Conservation (phyloP, 2,113 vertebrate species). For the Thermophis baileyi region DNA sequence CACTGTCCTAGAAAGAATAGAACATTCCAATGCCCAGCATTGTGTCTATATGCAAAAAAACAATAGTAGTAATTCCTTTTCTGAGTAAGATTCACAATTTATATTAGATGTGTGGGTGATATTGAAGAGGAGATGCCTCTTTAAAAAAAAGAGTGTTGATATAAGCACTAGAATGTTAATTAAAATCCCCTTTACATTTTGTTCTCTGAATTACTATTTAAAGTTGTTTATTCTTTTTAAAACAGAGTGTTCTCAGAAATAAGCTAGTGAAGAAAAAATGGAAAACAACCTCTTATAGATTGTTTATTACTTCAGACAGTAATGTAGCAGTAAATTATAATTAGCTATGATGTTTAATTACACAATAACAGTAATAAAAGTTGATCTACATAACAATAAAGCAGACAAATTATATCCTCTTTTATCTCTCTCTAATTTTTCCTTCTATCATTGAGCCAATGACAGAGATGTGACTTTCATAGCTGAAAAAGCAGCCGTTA, state of each 20-base stretch:
- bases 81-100: background rate
- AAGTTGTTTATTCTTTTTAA: slow-evolving; percentile 2
- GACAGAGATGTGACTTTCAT: slow-evolving; percentile 15
- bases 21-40: background rate
- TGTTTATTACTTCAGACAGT: slow-evolving; percentile 24
- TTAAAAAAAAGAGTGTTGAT: background rate
- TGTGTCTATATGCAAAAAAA: background rate
- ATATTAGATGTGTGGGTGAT: background rate
- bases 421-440: slow-evolving; percentile 16
- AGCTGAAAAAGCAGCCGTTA: slow-evolving; percentile 10
- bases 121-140: background rate
- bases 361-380: slow-evolving; percentile 35
- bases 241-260: slow-evolving; percentile 12
- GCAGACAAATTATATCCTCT: slow-evolving; percentile 7
- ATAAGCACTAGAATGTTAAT: background rate
- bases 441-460: background rate
- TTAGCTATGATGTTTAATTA: slow-evolving; percentile 51
- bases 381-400: slow-evolving; percentile 45
- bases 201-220: background rate
- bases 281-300: slow-evolving; percentile 25
- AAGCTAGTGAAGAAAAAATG: slow-evolving; percentile 29
- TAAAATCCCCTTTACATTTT: background rate
- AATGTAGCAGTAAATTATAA: slow-evolving; percentile 35
- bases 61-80: background rate
- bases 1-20: background rate